Percentiles rank a stretch among this genome's conserved stretches.
These are phyloP conservation scores for Brachyopa scutellaris DNA, from an alignment of 2,888 invertebrate species.

Conservation along the genomic window DNA sequence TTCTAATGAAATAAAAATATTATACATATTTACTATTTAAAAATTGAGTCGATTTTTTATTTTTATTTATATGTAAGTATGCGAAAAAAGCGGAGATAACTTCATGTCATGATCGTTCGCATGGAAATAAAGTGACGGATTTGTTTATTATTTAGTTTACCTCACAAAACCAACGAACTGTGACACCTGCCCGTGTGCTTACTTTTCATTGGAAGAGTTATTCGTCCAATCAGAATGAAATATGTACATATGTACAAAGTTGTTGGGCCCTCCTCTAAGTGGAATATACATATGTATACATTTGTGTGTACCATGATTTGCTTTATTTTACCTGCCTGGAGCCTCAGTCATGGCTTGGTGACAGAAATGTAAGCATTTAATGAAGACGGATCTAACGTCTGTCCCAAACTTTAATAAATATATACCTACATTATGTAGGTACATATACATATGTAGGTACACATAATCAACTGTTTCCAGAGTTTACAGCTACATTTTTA, in stretches of 20 bases:
- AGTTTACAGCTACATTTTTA: too few species aligned
- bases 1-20: conserved; percentile 65
- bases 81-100: too few species aligned
- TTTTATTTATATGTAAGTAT: not conserved
- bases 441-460: too few species aligned
- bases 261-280: not conserved
- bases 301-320: too few species aligned
- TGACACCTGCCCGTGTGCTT: not conserved
- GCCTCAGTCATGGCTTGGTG: too few species aligned
- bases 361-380: too few species aligned
- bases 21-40: conserved; percentile 49
- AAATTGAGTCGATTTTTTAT: not conserved
- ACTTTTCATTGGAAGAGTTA: conserved; percentile 32
- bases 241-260: too few species aligned
- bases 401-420: too few species aligned
- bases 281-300: not conserved
- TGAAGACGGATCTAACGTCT: too few species aligned
- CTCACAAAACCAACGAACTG: conserved; percentile 34
- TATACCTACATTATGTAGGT: too few species aligned
- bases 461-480: too few species aligned
- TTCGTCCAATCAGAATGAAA: conserved; percentile 28
- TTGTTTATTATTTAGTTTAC: not conserved
- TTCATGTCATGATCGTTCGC: not conserved
- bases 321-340: too few species aligned
- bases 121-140: conserved; percentile 5